Conservation (phyloP, 2,888 invertebrate genomes). For the Apotomis turbidana region DNA sequence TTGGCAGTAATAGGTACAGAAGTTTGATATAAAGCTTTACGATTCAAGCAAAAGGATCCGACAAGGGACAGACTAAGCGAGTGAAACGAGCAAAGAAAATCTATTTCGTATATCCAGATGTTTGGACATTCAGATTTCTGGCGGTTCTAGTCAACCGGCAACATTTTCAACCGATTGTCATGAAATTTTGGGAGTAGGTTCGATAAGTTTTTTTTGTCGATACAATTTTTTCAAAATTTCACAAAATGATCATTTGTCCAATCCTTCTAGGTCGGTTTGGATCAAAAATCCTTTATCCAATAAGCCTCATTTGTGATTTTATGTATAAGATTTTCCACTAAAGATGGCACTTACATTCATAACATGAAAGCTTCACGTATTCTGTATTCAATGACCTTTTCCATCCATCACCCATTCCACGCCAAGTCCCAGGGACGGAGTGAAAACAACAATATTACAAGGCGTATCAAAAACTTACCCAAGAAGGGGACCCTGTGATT, state of each 20-base stretch:
- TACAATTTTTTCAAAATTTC: background rate
- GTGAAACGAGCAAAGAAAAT: too few species aligned
- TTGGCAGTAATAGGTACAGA: background rate
- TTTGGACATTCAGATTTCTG: too few species aligned
- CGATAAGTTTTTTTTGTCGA: too few species aligned
- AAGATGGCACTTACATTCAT: slow-evolving; percentile 26
- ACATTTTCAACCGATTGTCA: too few species aligned
- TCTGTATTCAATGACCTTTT: slow-evolving; percentile 58
- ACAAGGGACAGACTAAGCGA: background rate
- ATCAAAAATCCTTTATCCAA: background rate
- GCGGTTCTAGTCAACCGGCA: too few species aligned
- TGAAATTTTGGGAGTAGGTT: too few species aligned
- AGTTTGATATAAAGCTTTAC: background rate
- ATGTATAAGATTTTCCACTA: too few species aligned
- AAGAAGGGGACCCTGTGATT: too few species aligned
- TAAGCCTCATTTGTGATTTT: too few species aligned
- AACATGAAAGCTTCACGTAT: slow-evolving; percentile 66
- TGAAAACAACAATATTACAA: background rate
- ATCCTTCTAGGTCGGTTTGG: background rate
- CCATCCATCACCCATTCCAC: slow-evolving; percentile 15
- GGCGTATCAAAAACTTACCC: too few species aligned
- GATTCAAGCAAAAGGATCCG: too few species aligned
- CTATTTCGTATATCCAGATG: too few species aligned
- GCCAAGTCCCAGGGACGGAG: slow-evolving; percentile 7
- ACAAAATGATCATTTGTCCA: background rate